phyloP scores from a whole-genome alignment of 2,797 vertebrate genomes.

The Antennarius maculatus region DNA sequence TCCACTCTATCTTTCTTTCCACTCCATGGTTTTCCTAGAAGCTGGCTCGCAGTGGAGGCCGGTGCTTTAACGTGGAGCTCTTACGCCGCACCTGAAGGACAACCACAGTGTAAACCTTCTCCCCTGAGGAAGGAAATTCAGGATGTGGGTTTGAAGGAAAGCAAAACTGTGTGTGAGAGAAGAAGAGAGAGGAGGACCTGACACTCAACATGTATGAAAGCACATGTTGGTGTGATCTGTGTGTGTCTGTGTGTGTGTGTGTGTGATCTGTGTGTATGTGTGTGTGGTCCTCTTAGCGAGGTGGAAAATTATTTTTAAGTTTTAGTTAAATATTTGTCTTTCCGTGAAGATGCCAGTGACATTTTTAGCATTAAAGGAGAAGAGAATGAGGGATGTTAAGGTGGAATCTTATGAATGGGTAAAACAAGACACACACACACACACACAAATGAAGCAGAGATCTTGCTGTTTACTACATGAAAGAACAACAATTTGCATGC shows the following conservation, averaged over 20 bases:
- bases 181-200: conserved; percentile 16
- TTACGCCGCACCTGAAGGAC: conserved; percentile 76
- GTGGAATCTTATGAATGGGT: conserved; percentile 52
- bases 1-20: conserved; percentile 45
- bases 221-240: conserved; percentile 48
- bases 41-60: conserved; percentile 23
- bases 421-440: conserved; percentile 5
- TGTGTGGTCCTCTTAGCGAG: conserved; percentile 76
- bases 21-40: conserved; percentile 38
- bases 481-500: conserved; percentile 38
- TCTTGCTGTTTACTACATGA: conserved; percentile 29
- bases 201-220: conserved; percentile 45
- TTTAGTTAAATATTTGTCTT: conserved; percentile 80
- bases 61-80: conserved; percentile 55
- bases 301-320: conserved; percentile 77
- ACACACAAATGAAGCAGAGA: conserved; percentile 6
- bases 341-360: conserved; percentile 67
- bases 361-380: conserved; percentile 62
- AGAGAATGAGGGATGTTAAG: conserved; percentile 30
- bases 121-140: conserved; percentile 71
- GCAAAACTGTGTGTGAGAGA: conserved; percentile 31
- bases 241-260: conserved; percentile 43
- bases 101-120: conserved; percentile 77
- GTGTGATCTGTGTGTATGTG: conserved; percentile 43
- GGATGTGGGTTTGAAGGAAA: conserved; percentile 77